Percentiles rank a stretch among this genome's conserved stretches.
phyloP scores from a whole-genome alignment of 2,888 invertebrate species.

The Meteorus colon region DNA sequence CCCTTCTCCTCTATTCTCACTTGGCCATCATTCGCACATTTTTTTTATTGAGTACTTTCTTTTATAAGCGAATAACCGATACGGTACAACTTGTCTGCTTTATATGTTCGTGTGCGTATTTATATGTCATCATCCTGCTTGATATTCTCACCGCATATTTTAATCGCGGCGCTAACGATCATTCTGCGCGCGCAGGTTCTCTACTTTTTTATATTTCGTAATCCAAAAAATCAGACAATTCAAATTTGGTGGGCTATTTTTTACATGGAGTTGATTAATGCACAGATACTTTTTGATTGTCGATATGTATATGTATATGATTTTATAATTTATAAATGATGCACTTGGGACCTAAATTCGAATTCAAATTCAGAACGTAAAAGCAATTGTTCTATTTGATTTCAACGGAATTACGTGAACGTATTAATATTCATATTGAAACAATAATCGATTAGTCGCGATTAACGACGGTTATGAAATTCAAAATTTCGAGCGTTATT shows the following conservation, averaged over 20 bases:
- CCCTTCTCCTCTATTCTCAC: not conserved
- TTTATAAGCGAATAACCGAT: not conserved
- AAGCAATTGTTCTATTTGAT: too few relatives aligned
- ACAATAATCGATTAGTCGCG: too few relatives aligned
- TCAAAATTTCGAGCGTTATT: not conserved
- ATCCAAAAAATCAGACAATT: not conserved
- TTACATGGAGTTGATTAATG: too few relatives aligned
- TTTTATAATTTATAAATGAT: too few relatives aligned
- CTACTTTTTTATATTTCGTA: not conserved
- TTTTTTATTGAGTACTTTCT: not conserved
- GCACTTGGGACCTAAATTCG: too few relatives aligned
- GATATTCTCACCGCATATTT: not conserved
- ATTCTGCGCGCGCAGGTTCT: not conserved
- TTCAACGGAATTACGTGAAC: too few relatives aligned
- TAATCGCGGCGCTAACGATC: not conserved
- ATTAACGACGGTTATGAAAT: not conserved
- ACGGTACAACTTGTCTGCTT: not conserved
- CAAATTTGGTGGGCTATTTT: too few relatives aligned
- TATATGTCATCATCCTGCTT: not conserved
- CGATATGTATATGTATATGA: too few relatives aligned
- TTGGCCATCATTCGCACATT: not conserved
- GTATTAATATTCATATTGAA: too few relatives aligned
- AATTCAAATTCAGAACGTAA: too few relatives aligned
- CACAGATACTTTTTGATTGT: too few relatives aligned
- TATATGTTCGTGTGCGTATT: not conserved